phyloP scores from a whole-genome alignment of 2,113 vertebrate species.

The Psittacula cyanocephala region DNA sequence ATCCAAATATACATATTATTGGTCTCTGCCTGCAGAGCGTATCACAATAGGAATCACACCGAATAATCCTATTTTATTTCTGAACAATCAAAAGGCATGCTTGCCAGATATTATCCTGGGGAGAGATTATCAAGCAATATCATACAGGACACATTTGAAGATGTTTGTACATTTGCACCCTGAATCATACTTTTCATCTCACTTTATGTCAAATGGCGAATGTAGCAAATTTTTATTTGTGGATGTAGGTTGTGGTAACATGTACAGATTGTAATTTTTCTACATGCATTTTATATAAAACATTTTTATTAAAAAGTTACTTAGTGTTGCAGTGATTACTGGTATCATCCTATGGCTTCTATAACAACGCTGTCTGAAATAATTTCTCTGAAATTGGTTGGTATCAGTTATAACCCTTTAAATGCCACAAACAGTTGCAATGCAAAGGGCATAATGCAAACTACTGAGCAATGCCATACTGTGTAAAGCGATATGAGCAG shows the following conservation, averaged over 20 bases:
- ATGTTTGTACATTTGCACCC: background rate
- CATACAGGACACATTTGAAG: background rate
- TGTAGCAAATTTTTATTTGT: conserved; percentile 42
- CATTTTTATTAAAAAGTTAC: background rate
- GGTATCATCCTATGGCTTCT: background rate
- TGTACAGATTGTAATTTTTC: conserved; percentile 9
- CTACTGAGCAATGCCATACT: background rate
- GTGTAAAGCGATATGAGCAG: background rate
- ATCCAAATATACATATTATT: background rate
- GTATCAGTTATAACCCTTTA: background rate
- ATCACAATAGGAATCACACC: background rate
- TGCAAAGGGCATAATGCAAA: background rate
- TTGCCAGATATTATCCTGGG: background rate
- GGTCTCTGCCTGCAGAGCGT: background rate
- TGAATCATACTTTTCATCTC: background rate
- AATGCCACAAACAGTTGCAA: background rate
- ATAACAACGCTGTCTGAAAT: background rate
- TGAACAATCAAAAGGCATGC: background rate
- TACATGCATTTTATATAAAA: conserved; percentile 53
- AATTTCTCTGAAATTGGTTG: background rate
- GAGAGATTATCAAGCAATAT: background rate
- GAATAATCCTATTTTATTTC: background rate
- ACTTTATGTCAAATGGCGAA: background rate
- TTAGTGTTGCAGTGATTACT: background rate
- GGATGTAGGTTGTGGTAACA: background rate